phyloP scores from a whole-genome alignment of 2,797 vertebrate species.

The Danio kyathit region DNA sequence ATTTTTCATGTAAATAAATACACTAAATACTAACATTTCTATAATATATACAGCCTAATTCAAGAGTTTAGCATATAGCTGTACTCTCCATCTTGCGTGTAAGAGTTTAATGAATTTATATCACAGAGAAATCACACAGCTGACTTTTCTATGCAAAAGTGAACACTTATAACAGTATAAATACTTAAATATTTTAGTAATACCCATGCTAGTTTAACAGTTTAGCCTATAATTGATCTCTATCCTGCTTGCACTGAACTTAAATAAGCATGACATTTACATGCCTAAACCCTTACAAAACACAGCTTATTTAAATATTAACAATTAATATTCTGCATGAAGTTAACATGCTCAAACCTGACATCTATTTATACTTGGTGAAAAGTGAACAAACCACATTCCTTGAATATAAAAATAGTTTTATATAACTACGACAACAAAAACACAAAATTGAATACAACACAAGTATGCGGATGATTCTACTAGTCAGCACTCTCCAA shows the following conservation, averaged over 20 bases:
- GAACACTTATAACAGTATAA: background rate
- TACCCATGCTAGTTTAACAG: background rate
- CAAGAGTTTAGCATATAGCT: background rate
- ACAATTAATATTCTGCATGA: background rate
- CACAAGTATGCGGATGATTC: background rate
- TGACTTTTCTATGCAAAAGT: background rate
- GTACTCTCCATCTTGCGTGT: background rate
- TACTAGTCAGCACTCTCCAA: background rate
- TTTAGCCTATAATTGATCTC: too few relatives aligned
- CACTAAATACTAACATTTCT: too few relatives aligned
- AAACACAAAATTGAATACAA: background rate
- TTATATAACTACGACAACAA: too few relatives aligned
- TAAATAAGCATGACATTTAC: too few relatives aligned
- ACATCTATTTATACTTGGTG: background rate
- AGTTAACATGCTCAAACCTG: background rate
- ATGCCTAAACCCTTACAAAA: too few relatives aligned
- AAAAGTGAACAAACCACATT: slow-evolving; percentile 8
- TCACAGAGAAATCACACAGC: background rate
- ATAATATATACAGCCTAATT: too few relatives aligned
- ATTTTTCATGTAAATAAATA: too few relatives aligned
- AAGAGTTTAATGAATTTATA: background rate
- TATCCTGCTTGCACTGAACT: too few relatives aligned
- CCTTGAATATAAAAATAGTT: background rate
- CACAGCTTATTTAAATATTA: too few relatives aligned
- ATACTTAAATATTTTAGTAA: background rate